phyloP scores from a whole-genome alignment of 23 tunicate species.

The Halocynthia aurantium region DNA sequence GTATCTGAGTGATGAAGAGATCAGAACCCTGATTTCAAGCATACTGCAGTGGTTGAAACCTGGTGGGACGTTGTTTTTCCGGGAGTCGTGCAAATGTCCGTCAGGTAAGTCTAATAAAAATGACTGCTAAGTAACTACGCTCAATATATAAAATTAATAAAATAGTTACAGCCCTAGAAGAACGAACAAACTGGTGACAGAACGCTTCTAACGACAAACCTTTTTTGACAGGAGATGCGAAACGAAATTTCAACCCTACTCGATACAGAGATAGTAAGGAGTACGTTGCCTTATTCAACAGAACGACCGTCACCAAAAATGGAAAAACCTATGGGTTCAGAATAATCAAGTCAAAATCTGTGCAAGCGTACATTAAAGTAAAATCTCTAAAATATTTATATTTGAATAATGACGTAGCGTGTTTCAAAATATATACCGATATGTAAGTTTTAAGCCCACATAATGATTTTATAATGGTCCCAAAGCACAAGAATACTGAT shows the following conservation, averaged over 20 bases:
- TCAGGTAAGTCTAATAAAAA: conserved; percentile 13
- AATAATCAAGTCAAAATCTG: conserved; percentile 20
- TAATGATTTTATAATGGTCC: too few relatives aligned
- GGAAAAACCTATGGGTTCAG: conserved; percentile 20
- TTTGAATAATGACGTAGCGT: neutral
- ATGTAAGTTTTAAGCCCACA: too few relatives aligned
- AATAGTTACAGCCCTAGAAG: too few relatives aligned
- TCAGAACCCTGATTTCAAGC: conserved; percentile 9
- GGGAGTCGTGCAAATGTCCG: conserved; percentile 22
- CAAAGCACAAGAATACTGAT: too few relatives aligned
- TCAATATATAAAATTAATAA: neutral
- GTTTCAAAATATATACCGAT: neutral
- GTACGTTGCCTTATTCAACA: conserved; percentile 1
- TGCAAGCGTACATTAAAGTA: conserved; percentile 19
- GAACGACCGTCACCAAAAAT: neutral
- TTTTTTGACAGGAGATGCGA: conserved; percentile 5
- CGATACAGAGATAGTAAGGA: conserved; percentile 1
- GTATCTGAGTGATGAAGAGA: conserved; percentile 28
- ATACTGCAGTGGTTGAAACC: conserved; percentile 28
- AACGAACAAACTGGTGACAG: neutral
- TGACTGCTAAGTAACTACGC: neutral
- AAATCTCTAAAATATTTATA: neutral
- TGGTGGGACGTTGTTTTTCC: conserved; percentile 8
- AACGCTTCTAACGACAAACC: neutral
- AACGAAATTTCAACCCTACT: conserved; percentile 27